These are phyloP conservation scores for Herminia tarsipennalis DNA, from an alignment of 2,888 invertebrate species.

Conservation along the genomic window DNA sequence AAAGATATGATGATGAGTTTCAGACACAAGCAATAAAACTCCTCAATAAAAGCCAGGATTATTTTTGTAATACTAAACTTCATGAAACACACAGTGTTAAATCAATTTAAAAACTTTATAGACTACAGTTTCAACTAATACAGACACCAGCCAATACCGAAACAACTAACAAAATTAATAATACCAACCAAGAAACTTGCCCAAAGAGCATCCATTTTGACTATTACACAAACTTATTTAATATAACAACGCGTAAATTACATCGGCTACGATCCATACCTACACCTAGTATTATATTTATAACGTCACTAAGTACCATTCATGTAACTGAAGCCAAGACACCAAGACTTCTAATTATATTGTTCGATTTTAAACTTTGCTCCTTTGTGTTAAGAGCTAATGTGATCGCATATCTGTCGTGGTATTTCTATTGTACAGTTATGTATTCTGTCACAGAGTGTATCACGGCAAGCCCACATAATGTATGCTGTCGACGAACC, in stretches of 20 bases:
- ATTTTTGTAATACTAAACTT: too few species aligned
- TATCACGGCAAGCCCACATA: conserved; percentile 62
- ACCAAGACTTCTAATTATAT: background rate
- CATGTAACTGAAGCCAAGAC: conserved; percentile 18
- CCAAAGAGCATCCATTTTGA: conserved; percentile 21
- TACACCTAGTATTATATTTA: conserved; percentile 24
- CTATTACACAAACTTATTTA: conserved; percentile 18
- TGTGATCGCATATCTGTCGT: conserved; percentile 15
- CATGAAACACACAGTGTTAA: too few species aligned
- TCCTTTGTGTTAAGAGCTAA: conserved; percentile 13
- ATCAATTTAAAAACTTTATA: background rate
- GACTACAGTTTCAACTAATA: background rate
- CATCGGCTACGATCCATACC: conserved; percentile 10
- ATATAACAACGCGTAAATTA: conserved; percentile 15
- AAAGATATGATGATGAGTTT: too few species aligned
- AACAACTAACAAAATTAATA: conserved; percentile 8
- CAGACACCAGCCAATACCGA: background rate
- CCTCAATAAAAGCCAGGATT: too few species aligned
- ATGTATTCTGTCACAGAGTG: conserved; percentile 36
- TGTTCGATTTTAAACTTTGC: conserved; percentile 25
- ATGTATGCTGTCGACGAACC: conserved; percentile 73
- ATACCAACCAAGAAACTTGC: conserved; percentile 4
- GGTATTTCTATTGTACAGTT: conserved; percentile 23
- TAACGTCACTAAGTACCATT: conserved; percentile 28
- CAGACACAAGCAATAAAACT: too few species aligned